Evolutionary conservation across 2,797 vertebrate species (phyloP), one percentile per base, ranked within the genome.

Genomic region (Hoplostethus mediterraneus): DNA sequence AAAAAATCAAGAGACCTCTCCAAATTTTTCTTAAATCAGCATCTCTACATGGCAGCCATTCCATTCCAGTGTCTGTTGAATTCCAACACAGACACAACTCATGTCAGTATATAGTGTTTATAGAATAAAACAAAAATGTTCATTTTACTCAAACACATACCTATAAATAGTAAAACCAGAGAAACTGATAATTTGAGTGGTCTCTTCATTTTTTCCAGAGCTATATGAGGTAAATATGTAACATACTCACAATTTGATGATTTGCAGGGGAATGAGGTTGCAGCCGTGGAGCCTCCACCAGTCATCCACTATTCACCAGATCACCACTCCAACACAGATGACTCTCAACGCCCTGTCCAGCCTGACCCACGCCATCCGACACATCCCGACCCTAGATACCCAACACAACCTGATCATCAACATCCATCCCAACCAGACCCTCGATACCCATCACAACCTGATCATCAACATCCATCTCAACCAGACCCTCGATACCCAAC

Each of bases 231-330:
- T 36, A 7, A 36, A 36, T 36, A 36, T 5, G 13, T 11, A 0
- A 49, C 17, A 14, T 33, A 7, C 12, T 5, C 4, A 1, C 63
- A 30, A 21, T 21, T 21, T 21, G 21, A 21, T 21, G 21, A 4
- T 60, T 61, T 79, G 44, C 74, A 98, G 97, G 95, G 92, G 71
- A 96, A 97, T 0, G 95, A 96, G 47, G 95, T 97, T 31, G 95
- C 95, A 0, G 95, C 93, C 11, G 93, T 92, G 52, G 91, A 94
- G 74, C 94, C 94, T 0, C 93, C 92, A 0, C 95, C 94, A 0
- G 86, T 92, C 0, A 45, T 96, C 6, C 93, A 91, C 14, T 95
- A 95, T 0, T 71, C 82, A 17, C 89, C 89, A 0, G 89, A 93
- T 38, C 82, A 80, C 28, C 73, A 75, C 14, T 42, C 82, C 31